Percentiles rank a stretch among this genome's conserved stretches.
These are phyloP conservation scores for Otus sunia DNA, from an alignment of 2,113 vertebrate species.

Conservation along the genomic window DNA sequence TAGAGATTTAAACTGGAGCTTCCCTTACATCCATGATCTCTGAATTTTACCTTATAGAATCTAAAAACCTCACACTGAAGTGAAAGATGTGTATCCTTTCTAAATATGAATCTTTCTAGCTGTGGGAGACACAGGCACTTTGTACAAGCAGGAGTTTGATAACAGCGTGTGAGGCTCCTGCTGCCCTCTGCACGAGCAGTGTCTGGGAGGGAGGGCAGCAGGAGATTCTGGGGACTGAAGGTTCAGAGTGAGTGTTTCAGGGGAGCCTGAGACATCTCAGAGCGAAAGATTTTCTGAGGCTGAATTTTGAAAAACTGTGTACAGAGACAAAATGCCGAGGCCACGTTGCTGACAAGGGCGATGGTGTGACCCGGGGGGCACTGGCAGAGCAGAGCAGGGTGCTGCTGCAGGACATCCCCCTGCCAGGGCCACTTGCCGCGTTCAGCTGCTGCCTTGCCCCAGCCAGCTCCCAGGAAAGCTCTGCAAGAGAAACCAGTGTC, in stretches of 20 bases:
- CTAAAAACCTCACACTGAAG: background rate
- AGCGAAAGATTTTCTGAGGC: background rate
- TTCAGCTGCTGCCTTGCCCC: background rate
- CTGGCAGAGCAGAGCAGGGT: background rate
- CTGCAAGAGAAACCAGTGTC: background rate
- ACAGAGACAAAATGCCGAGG: background rate
- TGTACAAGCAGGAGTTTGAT: background rate
- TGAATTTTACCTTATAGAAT: background rate
- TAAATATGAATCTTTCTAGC: background rate
- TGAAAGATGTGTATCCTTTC: background rate
- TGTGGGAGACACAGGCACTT: background rate
- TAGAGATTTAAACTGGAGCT: background rate
- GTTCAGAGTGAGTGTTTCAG: rapidly evolving
- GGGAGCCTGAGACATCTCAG: background rate
- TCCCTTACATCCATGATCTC: background rate
- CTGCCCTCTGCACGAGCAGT: background rate
- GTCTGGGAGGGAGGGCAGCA: background rate
- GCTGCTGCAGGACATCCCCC: background rate
- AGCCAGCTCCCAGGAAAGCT: background rate
- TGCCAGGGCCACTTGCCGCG: rapidly evolving
- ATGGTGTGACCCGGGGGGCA: rapidly evolving
- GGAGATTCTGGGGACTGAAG: background rate
- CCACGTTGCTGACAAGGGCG: rapidly evolving
- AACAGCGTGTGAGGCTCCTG: rapidly evolving
- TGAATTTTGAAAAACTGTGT: background rate